Conservation (phyloP, 2,888 invertebrate genomes). For the Erannis defoliaria region DNA sequence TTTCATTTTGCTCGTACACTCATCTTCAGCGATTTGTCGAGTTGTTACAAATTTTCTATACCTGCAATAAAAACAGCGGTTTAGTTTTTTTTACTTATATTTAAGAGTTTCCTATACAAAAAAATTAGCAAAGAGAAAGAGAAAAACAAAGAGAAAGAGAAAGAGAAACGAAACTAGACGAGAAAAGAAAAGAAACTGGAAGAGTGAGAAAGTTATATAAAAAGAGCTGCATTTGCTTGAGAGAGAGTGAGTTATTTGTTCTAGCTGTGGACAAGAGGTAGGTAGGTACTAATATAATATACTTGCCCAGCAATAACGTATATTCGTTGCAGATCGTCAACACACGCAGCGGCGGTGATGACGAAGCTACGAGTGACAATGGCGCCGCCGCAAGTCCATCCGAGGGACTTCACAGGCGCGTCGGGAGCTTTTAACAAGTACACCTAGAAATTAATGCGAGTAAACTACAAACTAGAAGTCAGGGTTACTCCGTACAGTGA, state of each 20-base stretch:
- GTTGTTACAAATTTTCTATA: slow-evolving; percentile 46
- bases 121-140: too few relatives aligned
- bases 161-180: too few relatives aligned
- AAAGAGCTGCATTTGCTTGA: neutral
- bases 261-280: neutral
- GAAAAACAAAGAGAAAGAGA: too few relatives aligned
- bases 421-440: slow-evolving; percentile 28
- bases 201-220: too few relatives aligned
- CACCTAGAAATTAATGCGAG: slow-evolving; percentile 21
- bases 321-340: slow-evolving; percentile 40
- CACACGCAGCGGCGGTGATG: slow-evolving; percentile 47
- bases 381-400: slow-evolving; percentile 33
- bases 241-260: neutral
- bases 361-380: slow-evolving; percentile 22
- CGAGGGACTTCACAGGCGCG: slow-evolving; percentile 9
- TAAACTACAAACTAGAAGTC: too few relatives aligned
- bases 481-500: too few relatives aligned
- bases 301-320: slow-evolving; percentile 49
- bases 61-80: slow-evolving; percentile 1
- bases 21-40: slow-evolving; percentile 37
- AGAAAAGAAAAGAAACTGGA: too few relatives aligned
- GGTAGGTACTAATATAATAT: neutral
- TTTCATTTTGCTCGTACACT: slow-evolving; percentile 43
- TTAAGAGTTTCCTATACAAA: too few relatives aligned
- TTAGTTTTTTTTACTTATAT: too few relatives aligned